Conservation (phyloP, 2,113 vertebrate genomes). For the Rhinogobius similis region DNA sequence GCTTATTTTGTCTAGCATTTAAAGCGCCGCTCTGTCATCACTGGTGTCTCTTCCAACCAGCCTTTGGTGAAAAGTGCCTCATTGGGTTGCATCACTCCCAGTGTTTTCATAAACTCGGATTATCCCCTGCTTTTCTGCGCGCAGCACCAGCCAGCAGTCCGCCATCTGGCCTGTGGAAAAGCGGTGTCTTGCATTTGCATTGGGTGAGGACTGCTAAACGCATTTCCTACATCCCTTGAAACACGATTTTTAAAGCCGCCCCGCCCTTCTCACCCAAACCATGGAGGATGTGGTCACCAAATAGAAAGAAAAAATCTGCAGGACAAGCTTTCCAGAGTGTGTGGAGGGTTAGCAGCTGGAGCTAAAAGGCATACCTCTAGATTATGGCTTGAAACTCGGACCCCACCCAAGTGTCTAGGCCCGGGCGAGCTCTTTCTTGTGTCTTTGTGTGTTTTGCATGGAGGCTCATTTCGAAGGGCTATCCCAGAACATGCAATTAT, state of each 20-base stretch:
- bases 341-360: slow-evolving; percentile 68
- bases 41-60: background rate
- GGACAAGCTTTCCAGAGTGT: slow-evolving; percentile 67
- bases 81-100: slow-evolving; percentile 1
- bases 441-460: slow-evolving; percentile 63
- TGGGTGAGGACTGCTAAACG: slow-evolving; percentile 42
- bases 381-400: slow-evolving; percentile 69
- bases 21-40: background rate
- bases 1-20: slow-evolving; percentile 4
- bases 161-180: slow-evolving; percentile 24
- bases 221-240: slow-evolving; percentile 58
- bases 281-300: slow-evolving; percentile 71
- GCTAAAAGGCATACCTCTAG: slow-evolving; percentile 68
- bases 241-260: slow-evolving; percentile 54
- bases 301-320: slow-evolving; percentile 43
- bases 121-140: slow-evolving; percentile 1
- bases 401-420: slow-evolving; percentile 70
- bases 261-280: slow-evolving; percentile 68
- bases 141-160: background rate
- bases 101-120: slow-evolving; percentile 1
- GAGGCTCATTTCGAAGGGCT: slow-evolving; percentile 73
- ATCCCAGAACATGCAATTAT: slow-evolving; percentile 81
- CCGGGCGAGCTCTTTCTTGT: slow-evolving; percentile 49
- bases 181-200: slow-evolving; percentile 38
- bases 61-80: slow-evolving; percentile 1